Evolutionary conservation across 1,140 invertebrate species (phyloP).

Genomic region (Pogonomyrmex barbatus): DNA sequence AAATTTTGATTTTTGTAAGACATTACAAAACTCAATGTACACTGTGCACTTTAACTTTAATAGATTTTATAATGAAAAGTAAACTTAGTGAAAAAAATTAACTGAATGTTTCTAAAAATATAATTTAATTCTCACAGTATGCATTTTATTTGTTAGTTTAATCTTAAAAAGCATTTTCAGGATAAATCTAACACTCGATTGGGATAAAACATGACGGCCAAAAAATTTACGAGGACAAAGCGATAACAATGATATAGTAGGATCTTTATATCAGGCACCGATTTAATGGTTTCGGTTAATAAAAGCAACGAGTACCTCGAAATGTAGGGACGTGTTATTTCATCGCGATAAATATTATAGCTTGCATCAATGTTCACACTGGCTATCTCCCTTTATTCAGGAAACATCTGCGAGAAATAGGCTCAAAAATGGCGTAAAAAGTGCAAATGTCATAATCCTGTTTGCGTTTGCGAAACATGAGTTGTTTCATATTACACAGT

Average conservation of each 20-base stretch:
- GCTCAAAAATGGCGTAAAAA: background rate
- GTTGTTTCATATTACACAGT: slow-evolving; percentile 1
- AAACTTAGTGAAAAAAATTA: background rate
- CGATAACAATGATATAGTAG: background rate
- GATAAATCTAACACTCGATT: background rate
- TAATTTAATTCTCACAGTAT: background rate
- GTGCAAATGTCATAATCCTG: background rate
- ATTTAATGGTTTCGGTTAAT: slow-evolving; percentile 28
- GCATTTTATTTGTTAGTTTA: background rate
- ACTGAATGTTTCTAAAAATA: background rate
- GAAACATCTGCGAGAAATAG: slow-evolving; percentile 9
- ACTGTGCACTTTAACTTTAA: background rate
- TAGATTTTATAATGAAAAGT: background rate
- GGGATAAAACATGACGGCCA: background rate
- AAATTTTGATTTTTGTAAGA: background rate
- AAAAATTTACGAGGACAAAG: background rate
- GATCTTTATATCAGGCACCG: background rate
- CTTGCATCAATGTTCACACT: background rate
- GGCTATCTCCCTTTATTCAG: background rate
- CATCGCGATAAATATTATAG: slow-evolving; percentile 16
- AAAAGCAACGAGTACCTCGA: background rate
- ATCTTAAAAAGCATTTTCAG: background rate
- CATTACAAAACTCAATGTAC: background rate
- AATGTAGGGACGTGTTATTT: background rate
- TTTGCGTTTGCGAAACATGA: background rate